Evolutionary conservation across 2,888 invertebrate species (phyloP), one percentile per base, ranked within the genome.

Genomic region (Trichacis sp.): DNA sequence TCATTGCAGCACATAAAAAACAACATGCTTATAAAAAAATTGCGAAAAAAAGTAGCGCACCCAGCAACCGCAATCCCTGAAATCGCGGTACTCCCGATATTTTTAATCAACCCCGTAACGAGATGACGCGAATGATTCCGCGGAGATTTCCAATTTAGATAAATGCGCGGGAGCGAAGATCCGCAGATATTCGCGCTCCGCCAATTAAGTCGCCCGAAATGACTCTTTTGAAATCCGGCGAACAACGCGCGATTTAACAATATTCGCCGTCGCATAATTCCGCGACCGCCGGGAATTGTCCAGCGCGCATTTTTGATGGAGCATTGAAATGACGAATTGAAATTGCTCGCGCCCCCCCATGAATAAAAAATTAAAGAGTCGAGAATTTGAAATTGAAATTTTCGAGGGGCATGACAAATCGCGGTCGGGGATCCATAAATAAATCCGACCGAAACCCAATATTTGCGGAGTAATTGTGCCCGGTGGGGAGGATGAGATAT

Each of bases 291-390:
- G 64, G 60, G 57, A 48, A 62, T 62, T 48, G 61, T 62, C 61
- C 52, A 49, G 61, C 61, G 54, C 58, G 24, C 58, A 66, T 66
- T 62, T 58, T 66, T 62, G 47, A 66, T 66, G 58, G 33, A 55
- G 53, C 58, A 62, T 62, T 66, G 61, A 66, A 66, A 64, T 42
- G 54, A 36, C 56, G 33, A 40, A 40, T 40, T 15, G 40, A 40
- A 40, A 40, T 40, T 15, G 40, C 40, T 12, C 5, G 40, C 15
- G 4, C 48, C 56, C 54, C 51, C 53, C 55, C 56, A 58, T 56
- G 64, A 60, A 64, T 64, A 59, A 58, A 64, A 58, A 64, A 58
- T 58, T 59, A 64, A 64, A 52, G 51, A 55, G 17, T 17, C 43
- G 38, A 40, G 40, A 42, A 50, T 64, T 59, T 55, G 54, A 55